Percentiles rank a stretch among this genome's conserved stretches.
Conservation (phyloP, 2,888 invertebrate species). For the Sussaba pulchella region DNA sequence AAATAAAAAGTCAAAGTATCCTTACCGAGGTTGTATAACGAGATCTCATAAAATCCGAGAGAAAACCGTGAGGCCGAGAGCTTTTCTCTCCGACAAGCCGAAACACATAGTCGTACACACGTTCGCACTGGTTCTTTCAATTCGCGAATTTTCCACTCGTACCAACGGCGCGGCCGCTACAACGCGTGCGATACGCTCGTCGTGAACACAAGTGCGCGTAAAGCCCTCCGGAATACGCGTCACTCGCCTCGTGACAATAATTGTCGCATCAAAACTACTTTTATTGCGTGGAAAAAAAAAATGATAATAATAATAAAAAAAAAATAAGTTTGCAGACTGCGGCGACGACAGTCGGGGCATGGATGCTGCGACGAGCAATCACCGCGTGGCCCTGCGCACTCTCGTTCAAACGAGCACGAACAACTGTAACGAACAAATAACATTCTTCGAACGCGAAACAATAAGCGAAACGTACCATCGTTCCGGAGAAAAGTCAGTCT, state of each 20-base stretch:
- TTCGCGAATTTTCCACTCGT: conserved; percentile 35
- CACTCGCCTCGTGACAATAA: conserved; percentile 60
- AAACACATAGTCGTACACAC: not conserved
- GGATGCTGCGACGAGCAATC: not conserved
- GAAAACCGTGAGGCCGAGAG: conserved; percentile 9
- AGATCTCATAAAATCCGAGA: conserved; percentile 41
- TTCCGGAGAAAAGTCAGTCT: conserved; percentile 6
- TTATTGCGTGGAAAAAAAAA: conserved; percentile 53
- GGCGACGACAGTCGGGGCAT: conserved; percentile 14
- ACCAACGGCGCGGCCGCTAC: not conserved
- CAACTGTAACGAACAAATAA: conserved; percentile 25
- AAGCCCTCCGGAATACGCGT: conserved; percentile 5
- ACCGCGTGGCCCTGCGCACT: conserved; percentile 2
- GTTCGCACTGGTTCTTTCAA: conserved; percentile 14
- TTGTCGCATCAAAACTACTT: conserved; percentile 62
- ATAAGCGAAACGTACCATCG: conserved; percentile 24
- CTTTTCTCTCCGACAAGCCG: not conserved
- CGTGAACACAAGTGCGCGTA: not conserved
- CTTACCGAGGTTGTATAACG: conserved; percentile 34
- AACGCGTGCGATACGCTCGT: not conserved
- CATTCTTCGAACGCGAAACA: conserved; percentile 33
- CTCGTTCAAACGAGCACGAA: not conserved
- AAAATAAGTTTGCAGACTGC: conserved; percentile 1
- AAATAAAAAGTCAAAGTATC: conserved; percentile 30
- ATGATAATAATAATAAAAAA: no score